These are phyloP conservation scores for Trichacis sp. DNA, from an alignment of 2,888 invertebrate genomes.

Conservation along the genomic window DNA sequence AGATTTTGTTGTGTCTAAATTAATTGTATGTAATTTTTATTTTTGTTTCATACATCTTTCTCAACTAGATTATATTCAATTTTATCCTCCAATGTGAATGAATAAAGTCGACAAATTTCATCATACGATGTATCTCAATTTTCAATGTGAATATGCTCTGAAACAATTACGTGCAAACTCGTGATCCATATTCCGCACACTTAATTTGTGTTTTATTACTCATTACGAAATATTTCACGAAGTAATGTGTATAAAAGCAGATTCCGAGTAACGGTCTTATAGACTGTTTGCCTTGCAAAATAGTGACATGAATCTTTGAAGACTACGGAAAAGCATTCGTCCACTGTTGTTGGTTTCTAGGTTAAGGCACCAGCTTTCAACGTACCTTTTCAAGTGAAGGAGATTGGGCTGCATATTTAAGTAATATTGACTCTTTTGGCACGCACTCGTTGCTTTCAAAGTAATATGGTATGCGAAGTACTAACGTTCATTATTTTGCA, in stretches of 20 bases:
- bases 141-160: too few species aligned
- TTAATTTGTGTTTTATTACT: too few species aligned
- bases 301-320: constrained; percentile 56
- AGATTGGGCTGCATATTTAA: constrained; percentile 61
- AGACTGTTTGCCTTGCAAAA: constrained; percentile 57
- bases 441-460: constrained; percentile 9
- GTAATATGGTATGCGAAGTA: neutral
- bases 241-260: constrained; percentile 8
- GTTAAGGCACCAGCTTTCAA: constrained; percentile 45
- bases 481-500: too few species aligned
- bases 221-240: neutral
- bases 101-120: too few species aligned
- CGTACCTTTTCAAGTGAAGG: constrained; percentile 44
- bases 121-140: too few species aligned
- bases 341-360: constrained; percentile 42
- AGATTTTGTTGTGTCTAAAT: too few species aligned
- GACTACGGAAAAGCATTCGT: constrained; percentile 34
- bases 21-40: too few species aligned
- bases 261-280: constrained; percentile 34
- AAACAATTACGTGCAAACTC: too few species aligned
- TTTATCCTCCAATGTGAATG: too few species aligned
- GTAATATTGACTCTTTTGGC: constrained; percentile 32
- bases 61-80: too few species aligned
- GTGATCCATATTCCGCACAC: too few species aligned
- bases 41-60: too few species aligned